Percentiles rank a stretch among this genome's conserved stretches.
Evolutionary conservation across 2,113 vertebrate genomes (phyloP).

Genomic region (Hypomesus transpacificus): DNA sequence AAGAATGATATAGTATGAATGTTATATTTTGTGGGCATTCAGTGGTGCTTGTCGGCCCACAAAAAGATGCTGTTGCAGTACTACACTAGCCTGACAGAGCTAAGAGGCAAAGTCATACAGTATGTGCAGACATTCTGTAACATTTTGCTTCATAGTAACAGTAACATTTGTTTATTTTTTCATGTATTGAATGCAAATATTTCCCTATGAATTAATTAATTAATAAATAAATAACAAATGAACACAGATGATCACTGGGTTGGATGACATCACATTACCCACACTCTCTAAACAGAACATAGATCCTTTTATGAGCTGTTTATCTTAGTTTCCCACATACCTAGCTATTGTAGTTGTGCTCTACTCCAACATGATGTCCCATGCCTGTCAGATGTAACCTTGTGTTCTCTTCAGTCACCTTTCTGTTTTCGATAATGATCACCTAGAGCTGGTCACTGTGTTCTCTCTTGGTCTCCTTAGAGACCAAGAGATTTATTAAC

Average conservation of each 20-base stretch:
- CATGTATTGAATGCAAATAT: too few relatives aligned
- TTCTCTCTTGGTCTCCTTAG: conserved; percentile 16
- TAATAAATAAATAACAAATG: too few relatives aligned
- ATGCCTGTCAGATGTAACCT: conserved; percentile 42
- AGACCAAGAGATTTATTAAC: conserved; percentile 59
- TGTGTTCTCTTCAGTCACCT: conserved; percentile 44
- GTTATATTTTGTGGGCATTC: conserved; percentile 1
- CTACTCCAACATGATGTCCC: conserved; percentile 25
- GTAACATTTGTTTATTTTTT: too few relatives aligned
- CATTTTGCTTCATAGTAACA: too few relatives aligned
- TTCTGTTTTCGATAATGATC: conserved; percentile 53
- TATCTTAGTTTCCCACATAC: too few relatives aligned
- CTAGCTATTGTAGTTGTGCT: background rate
- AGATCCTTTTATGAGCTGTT: too few relatives aligned
- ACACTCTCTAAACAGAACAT: too few relatives aligned
- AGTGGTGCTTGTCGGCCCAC: background rate
- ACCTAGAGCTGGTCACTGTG: conserved; percentile 8
- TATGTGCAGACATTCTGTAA: background rate
- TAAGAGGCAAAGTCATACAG: background rate
- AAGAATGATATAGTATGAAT: conserved; percentile 17
- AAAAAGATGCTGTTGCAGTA: conserved; percentile 10
- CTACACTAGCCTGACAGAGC: background rate
- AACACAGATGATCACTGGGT: too few relatives aligned
- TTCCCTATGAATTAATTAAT: too few relatives aligned
- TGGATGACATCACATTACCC: too few relatives aligned